Evolutionary conservation across 1,140 invertebrate species (phyloP).

Genomic region (Habropoda laboriosa): DNA sequence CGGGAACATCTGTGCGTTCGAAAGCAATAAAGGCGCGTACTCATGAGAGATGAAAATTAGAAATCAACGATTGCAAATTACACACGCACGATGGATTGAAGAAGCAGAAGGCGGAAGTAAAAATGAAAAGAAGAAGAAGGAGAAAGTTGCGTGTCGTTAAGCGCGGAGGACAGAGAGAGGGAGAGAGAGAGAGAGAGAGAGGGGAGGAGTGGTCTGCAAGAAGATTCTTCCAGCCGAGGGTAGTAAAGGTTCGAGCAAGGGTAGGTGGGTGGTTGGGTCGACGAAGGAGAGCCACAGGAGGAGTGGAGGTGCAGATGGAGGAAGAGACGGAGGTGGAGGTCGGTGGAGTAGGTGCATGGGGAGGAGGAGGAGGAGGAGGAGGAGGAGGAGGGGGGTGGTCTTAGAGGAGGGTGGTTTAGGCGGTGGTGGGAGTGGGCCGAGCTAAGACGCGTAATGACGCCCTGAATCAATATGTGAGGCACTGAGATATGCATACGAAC

Average conservation of each 20-base stretch:
- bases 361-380: constrained; percentile 42
- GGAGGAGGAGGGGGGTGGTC: constrained; percentile 42
- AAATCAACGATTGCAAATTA: too few relatives aligned
- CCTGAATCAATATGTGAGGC: constrained; percentile 80
- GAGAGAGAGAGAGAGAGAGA: constrained; percentile 41
- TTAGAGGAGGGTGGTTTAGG: constrained; percentile 63
- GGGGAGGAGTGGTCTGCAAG: constrained; percentile 64
- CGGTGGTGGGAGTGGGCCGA: constrained; percentile 75
- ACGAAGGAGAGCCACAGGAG: constrained; percentile 62
- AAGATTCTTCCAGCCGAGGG: constrained; percentile 66
- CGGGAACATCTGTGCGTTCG: not conserved
- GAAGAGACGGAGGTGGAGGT: constrained; percentile 52
- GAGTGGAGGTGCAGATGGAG: constrained; percentile 65
- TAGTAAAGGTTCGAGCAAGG: constrained; percentile 60
- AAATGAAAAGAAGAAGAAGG: constrained; percentile 21
- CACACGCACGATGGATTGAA: not conserved
- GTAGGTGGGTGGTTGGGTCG: constrained; percentile 57
- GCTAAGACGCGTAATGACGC: constrained; percentile 80
- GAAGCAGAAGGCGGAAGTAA: constrained; percentile 38
- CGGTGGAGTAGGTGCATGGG: constrained; percentile 35
- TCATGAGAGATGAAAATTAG: not conserved
- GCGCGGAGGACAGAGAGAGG: constrained; percentile 27
- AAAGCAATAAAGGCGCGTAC: not conserved
- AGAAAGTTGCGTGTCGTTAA: constrained; percentile 53
- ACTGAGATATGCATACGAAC: constrained; percentile 80